phyloP scores from a whole-genome alignment of 2,888 invertebrate species.

The Deilephila elpenor region DNA sequence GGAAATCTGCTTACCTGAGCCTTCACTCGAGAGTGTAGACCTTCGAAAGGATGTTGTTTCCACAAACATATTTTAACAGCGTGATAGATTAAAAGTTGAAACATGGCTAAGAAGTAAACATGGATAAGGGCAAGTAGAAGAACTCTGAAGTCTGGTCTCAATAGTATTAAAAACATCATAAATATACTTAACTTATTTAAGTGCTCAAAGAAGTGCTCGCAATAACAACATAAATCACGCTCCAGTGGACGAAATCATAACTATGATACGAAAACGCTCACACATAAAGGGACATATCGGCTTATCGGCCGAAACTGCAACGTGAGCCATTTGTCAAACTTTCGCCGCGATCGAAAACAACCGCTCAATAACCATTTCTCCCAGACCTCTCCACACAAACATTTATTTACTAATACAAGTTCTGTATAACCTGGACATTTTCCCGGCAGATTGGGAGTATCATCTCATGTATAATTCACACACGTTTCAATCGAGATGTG shows the following conservation, averaged over 20 bases:
- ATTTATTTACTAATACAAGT: conserved; percentile 17
- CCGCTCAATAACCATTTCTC: conserved; percentile 44
- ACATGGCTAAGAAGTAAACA: too few relatives aligned
- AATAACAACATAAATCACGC: conserved; percentile 59
- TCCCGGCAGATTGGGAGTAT: conserved; percentile 75
- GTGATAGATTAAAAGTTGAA: too few relatives aligned
- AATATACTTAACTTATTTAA: neutral
- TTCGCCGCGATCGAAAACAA: conserved; percentile 67
- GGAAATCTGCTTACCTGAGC: too few relatives aligned
- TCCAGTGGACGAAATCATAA: conserved; percentile 52
- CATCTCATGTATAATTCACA: conserved; percentile 79
- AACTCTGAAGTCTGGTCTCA: too few relatives aligned
- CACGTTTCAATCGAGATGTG: conserved; percentile 66
- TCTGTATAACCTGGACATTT: conserved; percentile 54
- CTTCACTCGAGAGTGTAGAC: too few relatives aligned
- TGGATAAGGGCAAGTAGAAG: too few relatives aligned
- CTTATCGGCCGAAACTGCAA: conserved; percentile 73
- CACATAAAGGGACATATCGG: conserved; percentile 62
- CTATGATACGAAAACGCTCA: conserved; percentile 60
- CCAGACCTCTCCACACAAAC: conserved; percentile 43
- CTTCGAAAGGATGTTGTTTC: too few relatives aligned
- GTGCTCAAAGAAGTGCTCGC: conserved; percentile 3
- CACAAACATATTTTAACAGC: too few relatives aligned
- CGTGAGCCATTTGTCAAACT: conserved; percentile 75
- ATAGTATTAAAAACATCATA: too few relatives aligned